Percentiles rank a stretch among this genome's conserved stretches.
Conservation (phyloP, 1,140 invertebrate species). For the Dendrolimus kikuchii region DNA sequence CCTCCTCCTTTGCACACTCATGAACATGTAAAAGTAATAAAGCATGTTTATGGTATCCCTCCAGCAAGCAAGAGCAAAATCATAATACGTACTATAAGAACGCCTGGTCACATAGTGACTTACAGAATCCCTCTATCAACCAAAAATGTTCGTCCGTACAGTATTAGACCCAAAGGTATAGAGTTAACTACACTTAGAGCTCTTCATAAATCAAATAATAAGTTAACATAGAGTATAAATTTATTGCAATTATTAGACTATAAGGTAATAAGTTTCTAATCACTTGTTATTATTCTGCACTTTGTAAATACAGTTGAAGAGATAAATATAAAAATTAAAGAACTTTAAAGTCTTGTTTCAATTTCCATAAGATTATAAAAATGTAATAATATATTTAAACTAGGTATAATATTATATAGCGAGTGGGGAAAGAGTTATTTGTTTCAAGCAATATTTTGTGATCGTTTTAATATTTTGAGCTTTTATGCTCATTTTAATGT, state of each 20-base stretch:
- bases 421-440: no score
- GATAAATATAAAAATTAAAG: background rate
- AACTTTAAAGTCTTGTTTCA: background rate
- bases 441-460: no score
- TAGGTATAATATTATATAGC: no score
- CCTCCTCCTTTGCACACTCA: conserved; percentile 41
- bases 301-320: conserved; percentile 25
- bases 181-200: conserved; percentile 50
- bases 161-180: conserved; percentile 28
- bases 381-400: no score
- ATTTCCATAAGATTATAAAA: background rate
- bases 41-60: conserved; percentile 44
- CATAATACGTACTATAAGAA: conserved; percentile 23
- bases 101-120: conserved; percentile 21
- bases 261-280: conserved; percentile 8
- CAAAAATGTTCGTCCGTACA: conserved; percentile 21
- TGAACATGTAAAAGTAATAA: conserved; percentile 30
- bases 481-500: no score
- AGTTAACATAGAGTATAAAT: conserved; percentile 41
- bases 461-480: no score
- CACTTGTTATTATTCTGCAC: conserved; percentile 41
- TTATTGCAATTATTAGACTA: conserved; percentile 5
- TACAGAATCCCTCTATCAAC: conserved; percentile 21
- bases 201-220: conserved; percentile 30
- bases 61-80: conserved; percentile 32